Evolutionary conservation across 2,888 invertebrate species (phyloP).

Genomic region (Stenoptilia bipunctidactyla): DNA sequence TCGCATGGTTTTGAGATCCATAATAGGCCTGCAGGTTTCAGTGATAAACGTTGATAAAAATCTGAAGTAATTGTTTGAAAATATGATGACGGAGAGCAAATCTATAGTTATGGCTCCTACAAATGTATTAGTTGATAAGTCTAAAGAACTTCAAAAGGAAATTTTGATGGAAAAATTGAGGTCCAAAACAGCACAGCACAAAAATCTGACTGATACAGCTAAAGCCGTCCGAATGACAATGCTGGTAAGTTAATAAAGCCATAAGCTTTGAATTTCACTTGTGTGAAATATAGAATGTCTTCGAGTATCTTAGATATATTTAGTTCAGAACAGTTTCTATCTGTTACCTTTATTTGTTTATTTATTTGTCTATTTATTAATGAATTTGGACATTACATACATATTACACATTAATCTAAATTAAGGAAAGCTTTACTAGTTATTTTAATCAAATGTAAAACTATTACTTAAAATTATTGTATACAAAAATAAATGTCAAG

Average conservation of each 20-base stretch:
- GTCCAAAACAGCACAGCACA: constrained; percentile 84
- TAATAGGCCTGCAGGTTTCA: too few relatives aligned
- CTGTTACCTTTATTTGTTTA: too few relatives aligned
- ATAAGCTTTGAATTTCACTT: constrained; percentile 1
- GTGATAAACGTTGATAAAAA: too few relatives aligned
- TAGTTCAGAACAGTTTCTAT: neutral
- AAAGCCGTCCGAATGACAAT: constrained; percentile 90
- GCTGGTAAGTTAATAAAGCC: constrained; percentile 68
- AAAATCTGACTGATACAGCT: constrained; percentile 87
- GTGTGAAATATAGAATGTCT: neutral
- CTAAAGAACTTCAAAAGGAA: constrained; percentile 78
- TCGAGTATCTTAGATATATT: constrained; percentile 16
- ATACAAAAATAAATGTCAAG: too few relatives aligned
- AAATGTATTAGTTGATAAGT: constrained; percentile 49
- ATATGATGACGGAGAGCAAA: constrained; percentile 47
- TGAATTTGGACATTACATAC: too few relatives aligned
- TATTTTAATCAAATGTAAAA: too few relatives aligned
- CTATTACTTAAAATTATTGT: too few relatives aligned
- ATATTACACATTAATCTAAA: too few relatives aligned
- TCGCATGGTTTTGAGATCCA: too few relatives aligned
- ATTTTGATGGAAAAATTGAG: constrained; percentile 92
- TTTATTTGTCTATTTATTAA: too few relatives aligned
- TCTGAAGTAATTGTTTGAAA: neutral
- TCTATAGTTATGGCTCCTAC: constrained; percentile 37
- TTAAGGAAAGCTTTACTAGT: too few relatives aligned